These are phyloP conservation scores for Eira barbara DNA, from an alignment of 2,113 vertebrate genomes.

Conservation along the genomic window DNA sequence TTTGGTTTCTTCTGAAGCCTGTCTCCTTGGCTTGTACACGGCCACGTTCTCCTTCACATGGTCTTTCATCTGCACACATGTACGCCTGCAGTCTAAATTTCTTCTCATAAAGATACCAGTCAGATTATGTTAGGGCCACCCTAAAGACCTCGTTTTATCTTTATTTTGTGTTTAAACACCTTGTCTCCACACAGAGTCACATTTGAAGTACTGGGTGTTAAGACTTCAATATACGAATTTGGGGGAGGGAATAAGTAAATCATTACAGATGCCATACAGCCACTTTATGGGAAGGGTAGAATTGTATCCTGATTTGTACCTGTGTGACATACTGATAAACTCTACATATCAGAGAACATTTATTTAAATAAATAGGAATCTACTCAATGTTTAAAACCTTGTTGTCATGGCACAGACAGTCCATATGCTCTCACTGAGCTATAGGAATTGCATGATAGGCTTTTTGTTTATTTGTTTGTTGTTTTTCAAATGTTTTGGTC, in stretches of 20 bases:
- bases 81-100: background rate
- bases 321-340: background rate
- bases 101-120: background rate
- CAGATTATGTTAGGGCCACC: background rate
- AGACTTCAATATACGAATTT: background rate
- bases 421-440: background rate
- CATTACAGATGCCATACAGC: background rate
- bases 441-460: background rate
- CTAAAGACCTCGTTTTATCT: background rate
- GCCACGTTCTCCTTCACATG: fast-evolving
- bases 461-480: background rate
- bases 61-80: background rate
- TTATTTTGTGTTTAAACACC: background rate
- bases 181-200: background rate
- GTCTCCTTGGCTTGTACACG: background rate
- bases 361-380: background rate
- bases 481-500: background rate
- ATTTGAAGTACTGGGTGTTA: background rate
- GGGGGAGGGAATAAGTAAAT: background rate
- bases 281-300: background rate
- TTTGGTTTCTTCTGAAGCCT: background rate
- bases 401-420: background rate
- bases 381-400: background rate
- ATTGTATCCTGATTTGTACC: background rate
- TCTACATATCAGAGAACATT: background rate